These are phyloP conservation scores for Salminus brasiliensis DNA, from an alignment of 2,113 vertebrate genomes.

Conservation along the genomic window DNA sequence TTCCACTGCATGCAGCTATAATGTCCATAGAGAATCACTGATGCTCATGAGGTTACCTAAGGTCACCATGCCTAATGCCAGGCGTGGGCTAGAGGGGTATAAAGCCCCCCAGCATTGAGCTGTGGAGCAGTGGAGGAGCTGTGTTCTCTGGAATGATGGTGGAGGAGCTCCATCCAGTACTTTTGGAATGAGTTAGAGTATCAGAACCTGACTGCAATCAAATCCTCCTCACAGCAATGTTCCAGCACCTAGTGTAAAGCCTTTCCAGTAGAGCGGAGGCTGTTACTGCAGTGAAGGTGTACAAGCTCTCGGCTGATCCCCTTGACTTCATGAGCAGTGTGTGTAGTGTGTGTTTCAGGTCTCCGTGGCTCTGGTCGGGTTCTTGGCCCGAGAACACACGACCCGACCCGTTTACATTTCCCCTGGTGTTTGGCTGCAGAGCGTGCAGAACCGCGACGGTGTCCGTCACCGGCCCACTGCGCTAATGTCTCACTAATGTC, in stretches of 20 bases:
- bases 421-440: conserved; percentile 10
- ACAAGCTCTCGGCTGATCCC: neutral
- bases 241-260: neutral
- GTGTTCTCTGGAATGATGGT: no score
- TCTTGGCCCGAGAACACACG: conserved; percentile 21
- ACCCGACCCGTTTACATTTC: conserved; percentile 31
- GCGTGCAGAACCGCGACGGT: neutral
- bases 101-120: no score
- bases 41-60: no score
- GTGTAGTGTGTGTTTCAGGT: neutral
- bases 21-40: no score
- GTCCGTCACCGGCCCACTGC: conserved; percentile 14
- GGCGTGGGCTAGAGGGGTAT: no score
- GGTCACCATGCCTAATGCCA: no score
- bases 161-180: no score
- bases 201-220: neutral
- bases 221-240: neutral
- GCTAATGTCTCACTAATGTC: conserved; percentile 22
- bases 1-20: no score
- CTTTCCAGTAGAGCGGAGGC: neutral
- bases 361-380: conserved; percentile 3
- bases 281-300: neutral
- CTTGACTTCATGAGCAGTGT: no score
- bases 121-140: no score
- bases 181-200: no score